These are phyloP conservation scores for Chionis minor DNA, from an alignment of 2,113 vertebrate genomes.

Conservation along the genomic window DNA sequence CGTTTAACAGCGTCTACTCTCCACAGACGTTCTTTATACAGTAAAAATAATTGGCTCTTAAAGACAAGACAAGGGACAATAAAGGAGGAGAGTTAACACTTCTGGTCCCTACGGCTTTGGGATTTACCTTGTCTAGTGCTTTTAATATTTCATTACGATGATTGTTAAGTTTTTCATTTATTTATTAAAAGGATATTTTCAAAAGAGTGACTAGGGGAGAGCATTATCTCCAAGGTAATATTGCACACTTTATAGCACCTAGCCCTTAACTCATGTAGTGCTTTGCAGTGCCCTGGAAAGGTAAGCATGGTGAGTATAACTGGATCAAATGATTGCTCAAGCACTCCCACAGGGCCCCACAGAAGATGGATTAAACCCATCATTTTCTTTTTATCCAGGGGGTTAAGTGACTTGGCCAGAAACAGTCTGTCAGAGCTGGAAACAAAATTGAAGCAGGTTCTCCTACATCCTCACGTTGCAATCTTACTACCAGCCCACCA, in stretches of 20 bases:
- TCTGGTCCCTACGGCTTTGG: not conserved
- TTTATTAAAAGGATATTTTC: conserved; percentile 43
- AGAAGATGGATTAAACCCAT: not conserved
- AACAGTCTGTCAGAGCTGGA: not conserved
- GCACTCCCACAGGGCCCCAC: not conserved
- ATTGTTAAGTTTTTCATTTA: conserved; percentile 22
- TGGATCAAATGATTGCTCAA: not conserved
- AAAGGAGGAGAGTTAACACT: conserved; percentile 25
- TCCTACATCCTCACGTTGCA: not conserved
- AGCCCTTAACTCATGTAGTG: not conserved
- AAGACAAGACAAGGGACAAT: conserved; percentile 21
- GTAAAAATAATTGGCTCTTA: conserved; percentile 41
- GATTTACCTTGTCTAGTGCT: not conserved
- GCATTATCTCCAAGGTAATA: not conserved
- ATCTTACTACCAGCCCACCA: not conserved
- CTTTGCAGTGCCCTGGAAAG: not conserved
- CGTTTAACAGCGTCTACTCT: not conserved
- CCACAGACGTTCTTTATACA: not conserved
- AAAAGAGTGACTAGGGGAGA: not conserved
- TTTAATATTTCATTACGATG: conserved; percentile 1
- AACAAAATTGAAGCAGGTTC: not conserved
- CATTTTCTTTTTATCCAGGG: not conserved
- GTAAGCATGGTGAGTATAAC: not conserved
- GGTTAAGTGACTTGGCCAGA: conserved; percentile 17
- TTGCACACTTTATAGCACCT: not conserved